Evolutionary conservation across 2,797 vertebrate genomes (phyloP).

Genomic region (Hemibagrus guttatus): DNA sequence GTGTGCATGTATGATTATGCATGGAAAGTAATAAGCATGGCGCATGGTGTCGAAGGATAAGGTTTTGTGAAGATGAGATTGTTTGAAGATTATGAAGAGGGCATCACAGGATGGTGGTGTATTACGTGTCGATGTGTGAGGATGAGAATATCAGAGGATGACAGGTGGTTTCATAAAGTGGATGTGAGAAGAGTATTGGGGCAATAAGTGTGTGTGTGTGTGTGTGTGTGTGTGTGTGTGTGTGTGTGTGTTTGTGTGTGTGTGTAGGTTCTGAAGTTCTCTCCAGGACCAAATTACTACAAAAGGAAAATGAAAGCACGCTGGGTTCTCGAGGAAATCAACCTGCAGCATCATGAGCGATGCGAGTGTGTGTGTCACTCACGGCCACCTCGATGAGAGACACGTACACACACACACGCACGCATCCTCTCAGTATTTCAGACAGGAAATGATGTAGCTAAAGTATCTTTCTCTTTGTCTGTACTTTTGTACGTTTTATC

Average conservation of each 20-base stretch:
- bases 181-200: neutral
- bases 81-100: neutral
- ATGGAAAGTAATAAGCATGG: neutral
- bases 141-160: neutral
- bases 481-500: constrained; percentile 24
- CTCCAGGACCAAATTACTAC: constrained; percentile 76
- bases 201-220: no score
- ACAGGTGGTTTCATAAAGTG: neutral
- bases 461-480: constrained; percentile 21
- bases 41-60: neutral
- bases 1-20: neutral
- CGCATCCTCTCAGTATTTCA: neutral
- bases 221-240: no score
- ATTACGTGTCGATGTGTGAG: neutral
- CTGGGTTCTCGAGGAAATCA: constrained; percentile 89
- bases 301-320: constrained; percentile 74
- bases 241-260: no score
- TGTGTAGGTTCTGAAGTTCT: constrained; percentile 87
- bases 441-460: constrained; percentile 10
- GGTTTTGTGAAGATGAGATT: neutral
- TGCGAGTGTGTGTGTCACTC: constrained; percentile 91
- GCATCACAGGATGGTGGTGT: neutral
- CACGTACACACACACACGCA: neutral
- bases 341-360: constrained; percentile 90
- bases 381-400: constrained; percentile 87